A percentile compares a stretch with the other conserved stretches of the same genome.
These are phyloP conservation scores for Lottia gigantea DNA, from an alignment of 2,888 invertebrate genomes.

Conservation along the genomic window DNA sequence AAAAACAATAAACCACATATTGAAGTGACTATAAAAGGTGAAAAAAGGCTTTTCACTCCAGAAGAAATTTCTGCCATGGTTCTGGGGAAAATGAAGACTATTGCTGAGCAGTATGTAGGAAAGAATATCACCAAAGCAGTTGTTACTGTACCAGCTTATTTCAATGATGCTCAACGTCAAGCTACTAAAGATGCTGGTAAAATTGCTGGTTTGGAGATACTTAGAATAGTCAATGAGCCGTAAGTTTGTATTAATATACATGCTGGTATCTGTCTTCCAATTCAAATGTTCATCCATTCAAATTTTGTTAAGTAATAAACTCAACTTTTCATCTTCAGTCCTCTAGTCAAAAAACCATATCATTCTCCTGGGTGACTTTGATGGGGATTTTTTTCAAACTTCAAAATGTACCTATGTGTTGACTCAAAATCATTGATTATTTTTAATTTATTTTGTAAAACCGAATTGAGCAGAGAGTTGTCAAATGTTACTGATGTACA, in stretches of 20 bases:
- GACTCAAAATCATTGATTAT: too few species aligned
- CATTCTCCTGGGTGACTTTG: too few species aligned
- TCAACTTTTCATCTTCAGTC: too few species aligned
- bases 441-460: too few species aligned
- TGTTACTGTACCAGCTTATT: conserved; percentile 96
- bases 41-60: conserved; percentile 87
- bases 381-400: too few species aligned
- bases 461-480: too few species aligned
- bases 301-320: background rate
- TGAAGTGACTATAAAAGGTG: conserved; percentile 70
- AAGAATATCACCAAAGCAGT: conserved; percentile 90
- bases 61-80: conserved; percentile 99
- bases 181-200: conserved; percentile 98
- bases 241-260: conserved; percentile 82
- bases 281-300: conserved; percentile 77
- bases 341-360: too few species aligned
- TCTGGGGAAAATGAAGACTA: conserved; percentile 96
- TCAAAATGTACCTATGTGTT: too few species aligned
- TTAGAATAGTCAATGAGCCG: conserved; percentile 95
- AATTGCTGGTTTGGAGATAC: conserved; percentile 89
- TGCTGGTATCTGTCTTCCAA: conserved; percentile 99
- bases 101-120: conserved; percentile 94
- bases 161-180: conserved; percentile 99
- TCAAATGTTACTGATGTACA: too few species aligned
- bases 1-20: conserved; percentile 96